These are phyloP conservation scores for Pteronotus mesoamericanus DNA, from an alignment of 2,797 vertebrate species.

Conservation along the genomic window DNA sequence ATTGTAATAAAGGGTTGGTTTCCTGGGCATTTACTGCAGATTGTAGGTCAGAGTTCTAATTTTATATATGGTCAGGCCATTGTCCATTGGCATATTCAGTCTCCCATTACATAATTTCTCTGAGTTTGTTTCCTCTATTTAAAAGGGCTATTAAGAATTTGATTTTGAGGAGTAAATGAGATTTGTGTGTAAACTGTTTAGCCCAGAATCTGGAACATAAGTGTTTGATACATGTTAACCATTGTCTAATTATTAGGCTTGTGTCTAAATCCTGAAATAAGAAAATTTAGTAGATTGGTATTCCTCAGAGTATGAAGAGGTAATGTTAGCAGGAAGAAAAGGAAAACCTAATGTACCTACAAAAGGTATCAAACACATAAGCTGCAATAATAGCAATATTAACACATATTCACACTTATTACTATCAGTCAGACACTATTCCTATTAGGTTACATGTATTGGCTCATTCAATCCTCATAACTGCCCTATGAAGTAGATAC, in stretches of 20 bases:
- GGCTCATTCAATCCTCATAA: neutral
- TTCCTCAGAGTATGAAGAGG: neutral
- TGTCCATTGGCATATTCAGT: neutral
- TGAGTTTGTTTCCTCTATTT: neutral
- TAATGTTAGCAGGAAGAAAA: neutral
- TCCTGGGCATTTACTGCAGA: neutral
- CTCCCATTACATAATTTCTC: neutral
- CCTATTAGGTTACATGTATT: neutral
- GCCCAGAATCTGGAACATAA: neutral
- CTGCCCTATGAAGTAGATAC: neutral
- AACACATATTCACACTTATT: neutral
- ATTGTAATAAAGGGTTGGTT: neutral
- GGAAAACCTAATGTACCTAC: neutral
- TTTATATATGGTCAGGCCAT: neutral
- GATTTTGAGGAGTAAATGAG: slow-evolving; percentile 4
- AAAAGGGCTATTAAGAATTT: neutral
- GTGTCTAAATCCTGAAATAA: neutral
- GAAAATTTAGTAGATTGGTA: neutral
- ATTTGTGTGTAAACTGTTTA: neutral
- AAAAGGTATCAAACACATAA: neutral
- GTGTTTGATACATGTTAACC: neutral
- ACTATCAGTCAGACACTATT: neutral
- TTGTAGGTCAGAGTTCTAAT: neutral
- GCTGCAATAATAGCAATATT: neutral
- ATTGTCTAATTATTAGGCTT: neutral